A percentile compares a stretch with the other conserved stretches of the same genome.
These are phyloP conservation scores for Numenius phaeopus DNA, from an alignment of 2,797 vertebrate species.

Conservation along the genomic window DNA sequence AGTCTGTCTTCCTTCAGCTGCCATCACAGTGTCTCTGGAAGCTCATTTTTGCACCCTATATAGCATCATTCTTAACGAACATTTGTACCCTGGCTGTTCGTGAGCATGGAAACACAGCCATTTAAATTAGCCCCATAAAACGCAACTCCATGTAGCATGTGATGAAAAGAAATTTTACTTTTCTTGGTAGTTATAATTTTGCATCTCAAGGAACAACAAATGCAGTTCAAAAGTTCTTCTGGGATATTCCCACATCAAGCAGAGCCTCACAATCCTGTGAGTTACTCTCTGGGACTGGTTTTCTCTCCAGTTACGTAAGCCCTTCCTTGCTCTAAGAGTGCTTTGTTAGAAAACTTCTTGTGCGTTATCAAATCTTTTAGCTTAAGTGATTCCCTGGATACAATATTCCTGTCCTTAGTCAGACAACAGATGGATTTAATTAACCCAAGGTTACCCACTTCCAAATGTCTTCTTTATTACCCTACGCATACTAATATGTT, in stretches of 20 bases:
- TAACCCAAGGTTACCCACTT: conserved; percentile 26
- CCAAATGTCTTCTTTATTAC: conserved; percentile 21
- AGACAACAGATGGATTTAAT: conserved; percentile 48
- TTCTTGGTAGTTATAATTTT: neutral
- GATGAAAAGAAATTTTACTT: neutral
- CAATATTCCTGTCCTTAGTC: conserved; percentile 23
- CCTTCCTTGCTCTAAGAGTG: neutral
- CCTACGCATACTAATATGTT: neutral
- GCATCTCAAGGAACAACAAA: neutral
- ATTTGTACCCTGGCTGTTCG: neutral
- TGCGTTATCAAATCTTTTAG: neutral
- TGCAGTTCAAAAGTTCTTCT: neutral
- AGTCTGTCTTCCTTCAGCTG: neutral
- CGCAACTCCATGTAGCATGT: neutral
- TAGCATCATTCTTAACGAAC: neutral
- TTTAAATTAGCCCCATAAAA: neutral
- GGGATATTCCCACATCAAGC: neutral
- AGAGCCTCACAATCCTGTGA: neutral
- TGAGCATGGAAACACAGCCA: neutral
- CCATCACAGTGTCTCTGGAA: neutral
- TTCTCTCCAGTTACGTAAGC: neutral
- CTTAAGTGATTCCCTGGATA: neutral
- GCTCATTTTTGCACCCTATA: neutral
- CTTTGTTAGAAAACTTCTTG: neutral
- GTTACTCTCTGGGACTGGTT: neutral